These are phyloP conservation scores for Aurelia coerulea DNA, from an alignment of 30 jellyfish, hydroid and myxozoan genomes.

Conservation along the genomic window DNA sequence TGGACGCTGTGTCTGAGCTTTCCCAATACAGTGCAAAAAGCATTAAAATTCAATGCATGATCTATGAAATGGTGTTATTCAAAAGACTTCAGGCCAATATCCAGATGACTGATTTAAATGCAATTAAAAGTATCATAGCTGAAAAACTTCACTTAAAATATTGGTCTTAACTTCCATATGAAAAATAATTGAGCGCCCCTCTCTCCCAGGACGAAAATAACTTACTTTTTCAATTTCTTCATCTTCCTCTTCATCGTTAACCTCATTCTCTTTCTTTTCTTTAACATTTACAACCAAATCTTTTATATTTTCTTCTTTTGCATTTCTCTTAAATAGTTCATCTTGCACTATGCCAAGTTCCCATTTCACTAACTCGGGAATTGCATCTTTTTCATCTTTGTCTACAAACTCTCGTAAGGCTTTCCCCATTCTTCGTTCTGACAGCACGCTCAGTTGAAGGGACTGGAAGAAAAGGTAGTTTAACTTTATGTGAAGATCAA, in stretches of 20 bases:
- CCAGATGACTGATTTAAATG: too few species aligned
- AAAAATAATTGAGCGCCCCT: not conserved
- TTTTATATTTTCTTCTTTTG: constrained; percentile 70
- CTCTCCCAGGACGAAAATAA: not conserved
- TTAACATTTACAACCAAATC: constrained; percentile 67
- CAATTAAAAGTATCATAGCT: too few species aligned
- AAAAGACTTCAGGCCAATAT: too few species aligned
- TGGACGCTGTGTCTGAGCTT: too few species aligned
- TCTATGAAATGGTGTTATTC: too few species aligned
- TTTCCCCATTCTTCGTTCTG: constrained; percentile 91
- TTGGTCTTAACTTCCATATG: not conserved
- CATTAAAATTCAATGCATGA: too few species aligned
- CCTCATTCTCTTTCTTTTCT: constrained; percentile 31
- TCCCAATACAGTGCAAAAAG: too few species aligned
- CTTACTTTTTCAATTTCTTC: constrained; percentile 75
- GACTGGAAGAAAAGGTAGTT: constrained; percentile 11
- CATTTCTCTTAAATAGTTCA: constrained; percentile 62
- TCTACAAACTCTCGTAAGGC: constrained; percentile 95
- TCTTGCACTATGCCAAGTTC: constrained; percentile 80
- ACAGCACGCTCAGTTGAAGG: constrained; percentile 77
- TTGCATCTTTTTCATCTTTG: constrained; percentile 97
- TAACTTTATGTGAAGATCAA: too few species aligned
- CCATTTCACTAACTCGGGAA: constrained; percentile 83
- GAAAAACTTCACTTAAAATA: not conserved
- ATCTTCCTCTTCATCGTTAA: constrained; percentile 79